A percentile compares a stretch with the other conserved stretches of the same genome.
Conservation (phyloP, 2,113 vertebrate species). For the Mormoops blainvillei region DNA sequence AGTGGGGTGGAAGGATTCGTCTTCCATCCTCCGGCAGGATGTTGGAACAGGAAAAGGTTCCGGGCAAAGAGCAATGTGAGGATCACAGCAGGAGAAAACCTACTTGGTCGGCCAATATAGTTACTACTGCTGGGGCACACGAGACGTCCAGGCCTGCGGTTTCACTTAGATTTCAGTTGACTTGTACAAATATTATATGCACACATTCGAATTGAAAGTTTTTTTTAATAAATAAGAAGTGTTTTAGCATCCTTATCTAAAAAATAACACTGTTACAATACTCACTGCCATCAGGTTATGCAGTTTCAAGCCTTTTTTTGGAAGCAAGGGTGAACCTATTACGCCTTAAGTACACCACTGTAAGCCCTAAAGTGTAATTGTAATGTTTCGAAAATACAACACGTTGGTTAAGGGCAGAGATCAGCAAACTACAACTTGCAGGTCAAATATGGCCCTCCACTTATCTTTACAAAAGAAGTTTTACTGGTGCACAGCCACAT, state of each 20-base stretch:
- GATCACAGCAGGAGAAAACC: not conserved
- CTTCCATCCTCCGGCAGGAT: not conserved
- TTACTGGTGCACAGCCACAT: not conserved
- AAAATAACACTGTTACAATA: not conserved
- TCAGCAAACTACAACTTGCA: not conserved
- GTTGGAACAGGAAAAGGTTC: not conserved
- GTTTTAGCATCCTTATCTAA: not conserved
- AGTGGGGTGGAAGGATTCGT: not conserved
- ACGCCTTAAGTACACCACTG: not conserved
- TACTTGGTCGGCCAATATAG: not conserved
- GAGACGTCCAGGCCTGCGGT: not conserved
- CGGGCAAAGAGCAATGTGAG: not conserved
- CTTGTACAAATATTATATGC: not conserved
- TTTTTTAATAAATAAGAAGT: not conserved
- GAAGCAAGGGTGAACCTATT: not conserved
- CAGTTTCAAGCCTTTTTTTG: not conserved
- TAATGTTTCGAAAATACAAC: not conserved
- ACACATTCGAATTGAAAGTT: not conserved
- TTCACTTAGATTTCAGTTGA: not conserved
- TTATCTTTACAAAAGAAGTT: conserved; percentile 1
- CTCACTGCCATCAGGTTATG: not conserved
- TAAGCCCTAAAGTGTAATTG: not conserved
- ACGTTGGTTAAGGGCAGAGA: not conserved
- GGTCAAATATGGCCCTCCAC: not conserved
- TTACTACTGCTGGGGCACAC: not conserved